These are phyloP conservation scores for Chelonoidis abingdonii DNA, from an alignment of 2,113 vertebrate genomes.

Conservation along the genomic window DNA sequence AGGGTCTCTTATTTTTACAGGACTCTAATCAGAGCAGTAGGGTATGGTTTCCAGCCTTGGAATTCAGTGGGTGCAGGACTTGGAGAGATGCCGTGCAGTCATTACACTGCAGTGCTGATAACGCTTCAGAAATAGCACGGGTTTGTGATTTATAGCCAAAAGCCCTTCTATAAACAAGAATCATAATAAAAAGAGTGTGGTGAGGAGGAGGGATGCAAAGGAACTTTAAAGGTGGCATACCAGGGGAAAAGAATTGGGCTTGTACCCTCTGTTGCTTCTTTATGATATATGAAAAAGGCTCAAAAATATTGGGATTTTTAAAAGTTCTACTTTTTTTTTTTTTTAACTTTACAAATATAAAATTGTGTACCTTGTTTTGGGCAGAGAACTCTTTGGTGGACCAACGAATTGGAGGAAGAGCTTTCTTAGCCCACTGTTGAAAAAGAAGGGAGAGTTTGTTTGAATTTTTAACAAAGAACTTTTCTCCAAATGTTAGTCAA, in stretches of 20 bases:
- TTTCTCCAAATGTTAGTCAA: not conserved
- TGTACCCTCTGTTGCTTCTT: not conserved
- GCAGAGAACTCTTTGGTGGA: not conserved
- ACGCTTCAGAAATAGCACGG: not conserved
- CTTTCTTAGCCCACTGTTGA: not conserved
- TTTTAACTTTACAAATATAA: not conserved
- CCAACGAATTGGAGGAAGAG: not conserved
- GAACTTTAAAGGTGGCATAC: not conserved
- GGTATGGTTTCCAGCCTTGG: not conserved
- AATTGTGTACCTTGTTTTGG: not conserved
- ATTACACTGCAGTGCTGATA: not conserved
- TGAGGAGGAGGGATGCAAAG: not conserved
- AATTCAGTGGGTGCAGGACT: not conserved
- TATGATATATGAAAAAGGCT: not conserved
- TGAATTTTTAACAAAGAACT: not conserved
- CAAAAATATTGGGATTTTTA: not conserved
- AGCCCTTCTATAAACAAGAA: not conserved
- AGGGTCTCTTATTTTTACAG: not conserved
- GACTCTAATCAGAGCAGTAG: not conserved
- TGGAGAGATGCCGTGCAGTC: not conserved
- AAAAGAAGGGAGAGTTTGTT: not conserved
- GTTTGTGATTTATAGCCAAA: not conserved
- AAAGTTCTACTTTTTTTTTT: fast-evolving
- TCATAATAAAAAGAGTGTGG: not conserved
- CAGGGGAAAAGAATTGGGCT: not conserved